phyloP scores from a whole-genome alignment of 2,888 invertebrate genomes.

The Stenotaenia linearis region DNA sequence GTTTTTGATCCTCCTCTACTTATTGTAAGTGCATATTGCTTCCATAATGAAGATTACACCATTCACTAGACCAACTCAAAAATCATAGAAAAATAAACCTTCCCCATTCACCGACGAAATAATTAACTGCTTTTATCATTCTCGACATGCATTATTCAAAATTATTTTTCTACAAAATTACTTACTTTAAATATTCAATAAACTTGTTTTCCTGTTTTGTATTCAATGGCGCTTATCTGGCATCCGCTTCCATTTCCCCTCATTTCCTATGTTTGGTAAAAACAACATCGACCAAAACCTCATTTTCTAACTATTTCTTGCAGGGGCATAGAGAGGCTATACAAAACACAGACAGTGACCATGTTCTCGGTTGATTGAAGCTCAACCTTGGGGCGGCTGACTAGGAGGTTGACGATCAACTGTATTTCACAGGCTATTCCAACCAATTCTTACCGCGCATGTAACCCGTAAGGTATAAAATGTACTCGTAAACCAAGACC shows the following conservation, averaged over 20 bases:
- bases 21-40: slow-evolving; percentile 23
- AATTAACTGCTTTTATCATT: neutral
- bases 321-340: neutral
- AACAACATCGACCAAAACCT: neutral
- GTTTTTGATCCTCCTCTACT: neutral
- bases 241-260: neutral
- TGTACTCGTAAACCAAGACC: neutral
- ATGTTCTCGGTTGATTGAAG: slow-evolving; percentile 14
- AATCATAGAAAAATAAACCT: neutral
- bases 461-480: neutral
- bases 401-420: neutral
- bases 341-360: neutral
- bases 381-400: neutral
- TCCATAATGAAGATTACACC: neutral
- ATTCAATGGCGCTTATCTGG: neutral
- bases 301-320: slow-evolving; percentile 1
- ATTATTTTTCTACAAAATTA: too few relatives aligned
- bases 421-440: slow-evolving; percentile 3
- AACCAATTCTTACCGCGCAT: neutral
- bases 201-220: neutral
- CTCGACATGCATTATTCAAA: too few relatives aligned
- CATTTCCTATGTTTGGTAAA: neutral
- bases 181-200: neutral
- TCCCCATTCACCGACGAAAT: neutral
- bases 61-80: neutral